Conservation (phyloP, 2,797 vertebrate species). For the Bradypus variegatus region DNA sequence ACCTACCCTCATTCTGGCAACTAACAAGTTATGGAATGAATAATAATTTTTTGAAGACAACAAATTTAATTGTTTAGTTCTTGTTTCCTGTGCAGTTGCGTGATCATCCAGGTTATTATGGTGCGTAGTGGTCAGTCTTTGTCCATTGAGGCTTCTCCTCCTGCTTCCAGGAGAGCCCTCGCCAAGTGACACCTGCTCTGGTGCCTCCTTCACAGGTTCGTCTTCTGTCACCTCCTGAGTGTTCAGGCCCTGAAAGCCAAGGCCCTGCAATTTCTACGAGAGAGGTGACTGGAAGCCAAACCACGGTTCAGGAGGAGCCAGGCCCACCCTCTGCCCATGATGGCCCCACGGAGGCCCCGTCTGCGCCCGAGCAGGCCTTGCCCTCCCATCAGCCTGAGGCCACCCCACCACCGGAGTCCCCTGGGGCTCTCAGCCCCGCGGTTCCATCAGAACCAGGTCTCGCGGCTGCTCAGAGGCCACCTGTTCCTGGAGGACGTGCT, state of each 20-base stretch:
- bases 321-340: not conserved
- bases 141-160: not conserved
- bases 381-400: not conserved
- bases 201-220: not conserved
- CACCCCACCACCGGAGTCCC: fast-evolving
- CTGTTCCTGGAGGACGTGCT: not conserved
- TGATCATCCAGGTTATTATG: not conserved
- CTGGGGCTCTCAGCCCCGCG: not conserved
- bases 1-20: not conserved
- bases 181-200: conserved; percentile 45
- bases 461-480: not conserved
- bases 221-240: not conserved
- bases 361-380: not conserved
- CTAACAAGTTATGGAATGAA: not conserved
- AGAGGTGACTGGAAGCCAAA: not conserved
- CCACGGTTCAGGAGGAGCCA: not conserved
- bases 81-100: not conserved
- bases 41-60: not conserved
- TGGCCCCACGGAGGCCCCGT: not conserved
- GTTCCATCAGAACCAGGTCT: not conserved
- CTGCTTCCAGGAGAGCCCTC: not conserved
- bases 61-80: not conserved
- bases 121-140: not conserved
- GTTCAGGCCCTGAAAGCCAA: not conserved
- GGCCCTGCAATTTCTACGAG: not conserved